A percentile compares a stretch with the other conserved stretches of the same genome.
Evolutionary conservation across 2,888 invertebrate genomes (phyloP).

Genomic region (Microdon myrmicae): DNA sequence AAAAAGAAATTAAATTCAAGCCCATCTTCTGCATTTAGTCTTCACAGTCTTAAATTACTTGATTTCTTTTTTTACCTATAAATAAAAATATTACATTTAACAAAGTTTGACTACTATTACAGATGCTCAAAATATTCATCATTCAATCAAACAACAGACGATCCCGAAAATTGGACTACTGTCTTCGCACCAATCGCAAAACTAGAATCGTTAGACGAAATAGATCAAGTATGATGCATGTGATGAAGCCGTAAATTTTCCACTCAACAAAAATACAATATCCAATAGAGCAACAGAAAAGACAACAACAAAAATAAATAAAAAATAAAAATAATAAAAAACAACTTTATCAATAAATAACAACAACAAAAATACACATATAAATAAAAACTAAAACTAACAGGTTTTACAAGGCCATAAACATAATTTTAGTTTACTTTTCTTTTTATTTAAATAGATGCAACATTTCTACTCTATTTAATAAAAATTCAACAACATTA

Average conservation of each 20-base stretch:
- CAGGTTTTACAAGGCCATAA: slow-evolving; percentile 41
- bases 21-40: neutral
- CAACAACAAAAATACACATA: slow-evolving; percentile 11
- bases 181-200: slow-evolving; percentile 72
- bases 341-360: slow-evolving; percentile 11
- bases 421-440: slow-evolving; percentile 29
- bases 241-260: slow-evolving; percentile 51
- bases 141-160: slow-evolving; percentile 59
- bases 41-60: neutral
- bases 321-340: slow-evolving; percentile 12
- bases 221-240: slow-evolving; percentile 67
- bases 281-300: neutral
- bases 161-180: slow-evolving; percentile 59
- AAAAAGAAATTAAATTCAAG: neutral
- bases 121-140: slow-evolving; percentile 60
- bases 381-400: slow-evolving; percentile 26
- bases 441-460: slow-evolving; percentile 34
- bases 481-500: slow-evolving; percentile 23
- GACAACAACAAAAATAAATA: slow-evolving; percentile 21
- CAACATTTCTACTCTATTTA: neutral
- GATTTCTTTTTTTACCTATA: neutral
- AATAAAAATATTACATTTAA: neutral
- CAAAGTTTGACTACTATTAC: slow-evolving; percentile 7
- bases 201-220: slow-evolving; percentile 74
- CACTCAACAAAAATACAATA: slow-evolving; percentile 41